Evolutionary conservation across 1,140 invertebrate species (phyloP).

Genomic region (Ptiloglossa arizonensis): DNA sequence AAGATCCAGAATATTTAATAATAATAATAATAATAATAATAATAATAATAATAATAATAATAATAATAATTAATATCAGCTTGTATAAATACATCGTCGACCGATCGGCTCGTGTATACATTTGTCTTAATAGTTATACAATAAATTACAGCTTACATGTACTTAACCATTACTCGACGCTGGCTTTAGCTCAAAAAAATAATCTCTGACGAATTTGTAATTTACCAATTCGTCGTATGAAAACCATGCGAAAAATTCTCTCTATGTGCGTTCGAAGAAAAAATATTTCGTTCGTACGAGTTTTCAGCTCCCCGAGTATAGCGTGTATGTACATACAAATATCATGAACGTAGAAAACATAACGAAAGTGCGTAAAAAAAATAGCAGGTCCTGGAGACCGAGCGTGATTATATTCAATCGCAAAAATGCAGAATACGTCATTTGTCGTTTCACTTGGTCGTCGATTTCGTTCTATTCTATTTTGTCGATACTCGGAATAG

Average conservation of each 20-base stretch:
- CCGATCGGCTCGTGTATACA: slow-evolving; percentile 19
- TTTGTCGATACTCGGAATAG: slow-evolving; percentile 10
- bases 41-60: slow-evolving; percentile 16
- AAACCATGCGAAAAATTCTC: background rate
- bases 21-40: background rate
- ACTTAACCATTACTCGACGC: slow-evolving; percentile 24
- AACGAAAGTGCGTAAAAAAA: slow-evolving; percentile 2
- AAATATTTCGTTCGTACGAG: slow-evolving; percentile 1
- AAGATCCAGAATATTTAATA: background rate
- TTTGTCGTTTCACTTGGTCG: slow-evolving; percentile 10
- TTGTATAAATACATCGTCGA: slow-evolving; percentile 28
- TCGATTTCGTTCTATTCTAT: slow-evolving; percentile 2
- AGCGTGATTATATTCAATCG: background rate
- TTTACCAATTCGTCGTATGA: background rate
- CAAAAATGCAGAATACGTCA: slow-evolving; percentile 12
- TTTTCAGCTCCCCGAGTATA: background rate
- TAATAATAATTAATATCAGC: slow-evolving; percentile 30
- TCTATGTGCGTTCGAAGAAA: slow-evolving; percentile 23
- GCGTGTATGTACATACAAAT: slow-evolving; percentile 41
- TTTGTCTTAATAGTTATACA: slow-evolving; percentile 21
- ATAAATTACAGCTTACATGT: slow-evolving; percentile 34
- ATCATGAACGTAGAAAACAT: slow-evolving; percentile 31
- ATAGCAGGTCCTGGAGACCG: background rate
- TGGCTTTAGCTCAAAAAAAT: slow-evolving; percentile 13
- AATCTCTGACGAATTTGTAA: background rate